Evolutionary conservation across 1,140 invertebrate genomes (phyloP).

Genomic region (Rhopalosiphum maidis): DNA sequence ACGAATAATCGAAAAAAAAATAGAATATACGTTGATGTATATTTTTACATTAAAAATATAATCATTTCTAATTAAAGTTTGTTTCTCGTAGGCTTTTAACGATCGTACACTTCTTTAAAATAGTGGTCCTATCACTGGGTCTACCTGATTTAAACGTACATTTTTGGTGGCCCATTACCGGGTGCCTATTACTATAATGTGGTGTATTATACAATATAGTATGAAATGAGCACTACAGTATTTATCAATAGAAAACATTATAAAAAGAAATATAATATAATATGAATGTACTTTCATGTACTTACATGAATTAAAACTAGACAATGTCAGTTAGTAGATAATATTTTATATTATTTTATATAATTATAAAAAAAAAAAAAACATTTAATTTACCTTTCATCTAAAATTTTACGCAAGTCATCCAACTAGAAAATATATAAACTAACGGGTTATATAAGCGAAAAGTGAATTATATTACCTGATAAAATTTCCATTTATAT

Average conservation of each 20-base stretch:
- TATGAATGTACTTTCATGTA: not conserved
- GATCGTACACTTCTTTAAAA: too few species aligned
- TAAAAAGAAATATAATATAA: not conserved
- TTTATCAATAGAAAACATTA: not conserved
- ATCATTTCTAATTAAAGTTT: too few species aligned
- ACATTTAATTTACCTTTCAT: not conserved
- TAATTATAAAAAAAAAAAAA: not conserved
- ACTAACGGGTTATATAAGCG: not conserved
- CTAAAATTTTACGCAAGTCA: not conserved
- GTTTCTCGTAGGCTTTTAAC: too few species aligned
- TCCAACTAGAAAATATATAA: slow-evolving; percentile 8
- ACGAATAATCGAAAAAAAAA: too few species aligned
- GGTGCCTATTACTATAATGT: too few species aligned
- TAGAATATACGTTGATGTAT: too few species aligned
- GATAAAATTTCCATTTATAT: not conserved
- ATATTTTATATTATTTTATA: not conserved
- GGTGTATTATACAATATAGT: too few species aligned
- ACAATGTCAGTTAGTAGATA: not conserved
- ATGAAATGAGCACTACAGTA: too few species aligned
- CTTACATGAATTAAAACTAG: not conserved
- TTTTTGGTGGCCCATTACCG: too few species aligned
- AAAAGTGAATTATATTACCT: not conserved
- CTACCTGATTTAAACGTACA: too few species aligned
- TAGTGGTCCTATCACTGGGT: too few species aligned
- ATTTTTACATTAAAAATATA: too few species aligned